phyloP scores from a whole-genome alignment of 2,888 invertebrate species.

The Calliopum simillimum region DNA sequence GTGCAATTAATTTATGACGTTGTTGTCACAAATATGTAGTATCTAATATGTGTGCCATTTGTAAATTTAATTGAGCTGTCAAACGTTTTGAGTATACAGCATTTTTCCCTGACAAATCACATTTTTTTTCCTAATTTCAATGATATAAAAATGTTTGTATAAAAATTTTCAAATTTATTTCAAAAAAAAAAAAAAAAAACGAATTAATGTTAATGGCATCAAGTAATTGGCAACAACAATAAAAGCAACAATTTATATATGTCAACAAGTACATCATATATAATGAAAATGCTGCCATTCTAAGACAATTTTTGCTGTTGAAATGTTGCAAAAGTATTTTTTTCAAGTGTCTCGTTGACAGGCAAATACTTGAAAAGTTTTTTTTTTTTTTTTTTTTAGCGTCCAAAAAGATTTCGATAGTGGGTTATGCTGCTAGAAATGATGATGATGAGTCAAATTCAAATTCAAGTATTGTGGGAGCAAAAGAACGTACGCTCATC shows the following conservation, averaged over 20 bases:
- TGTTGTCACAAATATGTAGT: not conserved
- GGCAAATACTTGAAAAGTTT: constrained; percentile 3
- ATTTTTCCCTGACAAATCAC: constrained; percentile 7
- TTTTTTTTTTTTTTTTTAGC: too few relatives aligned
- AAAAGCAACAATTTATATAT: not conserved
- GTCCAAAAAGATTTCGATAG: too few relatives aligned
- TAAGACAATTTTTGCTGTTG: constrained; percentile 1
- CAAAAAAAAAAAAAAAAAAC: not conserved
- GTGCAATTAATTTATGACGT: constrained; percentile 13
- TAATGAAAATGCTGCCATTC: too few relatives aligned
- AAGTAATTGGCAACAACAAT: not conserved
- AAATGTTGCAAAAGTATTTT: constrained; percentile 22
- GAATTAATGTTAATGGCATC: too few relatives aligned
- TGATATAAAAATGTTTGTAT: not conserved
- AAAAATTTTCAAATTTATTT: not conserved
- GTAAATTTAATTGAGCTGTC: constrained; percentile 24
- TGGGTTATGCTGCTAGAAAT: not conserved
- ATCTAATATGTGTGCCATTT: not conserved
- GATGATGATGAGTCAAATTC: not conserved
- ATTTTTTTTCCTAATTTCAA: not conserved
- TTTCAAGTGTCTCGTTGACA: constrained; percentile 21
- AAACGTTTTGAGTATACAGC: constrained; percentile 2
- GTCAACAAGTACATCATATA: constrained; percentile 10
- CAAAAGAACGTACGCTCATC: not conserved
- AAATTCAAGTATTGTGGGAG: not conserved